phyloP scores from a whole-genome alignment of 1,140 invertebrate genomes.

The Temnothorax longispinosus region DNA sequence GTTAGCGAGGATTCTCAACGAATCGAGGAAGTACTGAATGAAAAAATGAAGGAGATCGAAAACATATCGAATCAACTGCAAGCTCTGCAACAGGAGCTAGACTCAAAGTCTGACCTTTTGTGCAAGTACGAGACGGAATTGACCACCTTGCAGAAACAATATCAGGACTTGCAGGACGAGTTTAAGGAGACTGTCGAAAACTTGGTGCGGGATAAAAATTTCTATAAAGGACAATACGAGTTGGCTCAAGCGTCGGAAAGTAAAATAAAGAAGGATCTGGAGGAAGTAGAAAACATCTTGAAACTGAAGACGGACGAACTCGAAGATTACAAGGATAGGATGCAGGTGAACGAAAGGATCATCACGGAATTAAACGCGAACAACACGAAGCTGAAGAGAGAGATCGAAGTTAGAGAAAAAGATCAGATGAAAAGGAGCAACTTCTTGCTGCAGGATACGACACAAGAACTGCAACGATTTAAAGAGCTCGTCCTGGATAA shows the following conservation, averaged over 20 bases:
- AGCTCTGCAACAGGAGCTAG: conserved; percentile 85
- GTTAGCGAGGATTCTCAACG: conserved; percentile 25
- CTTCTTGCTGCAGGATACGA: conserved; percentile 70
- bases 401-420: conserved; percentile 81
- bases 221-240: conserved; percentile 87
- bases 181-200: conserved; percentile 86
- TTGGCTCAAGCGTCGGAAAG: conserved; percentile 86
- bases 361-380: conserved; percentile 87
- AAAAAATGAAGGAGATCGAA: conserved; percentile 51
- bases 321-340: conserved; percentile 87
- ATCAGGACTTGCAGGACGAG: conserved; percentile 86
- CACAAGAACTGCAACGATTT: conserved; percentile 76
- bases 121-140: conserved; percentile 86
- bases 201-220: conserved; percentile 86
- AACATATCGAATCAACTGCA: conserved; percentile 87
- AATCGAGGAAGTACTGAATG: conserved; percentile 53
- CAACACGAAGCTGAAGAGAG: conserved; percentile 85
- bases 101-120: conserved; percentile 85
- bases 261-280: conserved; percentile 86
- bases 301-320: conserved; percentile 87
- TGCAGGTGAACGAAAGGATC: conserved; percentile 87
- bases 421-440: conserved; percentile 60
- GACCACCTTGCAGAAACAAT: conserved; percentile 86
- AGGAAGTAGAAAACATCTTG: conserved; percentile 86
- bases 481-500: conserved; percentile 79